Evolutionary conservation across 2,797 vertebrate species (phyloP).

Genomic region (Thunnus albacares): DNA sequence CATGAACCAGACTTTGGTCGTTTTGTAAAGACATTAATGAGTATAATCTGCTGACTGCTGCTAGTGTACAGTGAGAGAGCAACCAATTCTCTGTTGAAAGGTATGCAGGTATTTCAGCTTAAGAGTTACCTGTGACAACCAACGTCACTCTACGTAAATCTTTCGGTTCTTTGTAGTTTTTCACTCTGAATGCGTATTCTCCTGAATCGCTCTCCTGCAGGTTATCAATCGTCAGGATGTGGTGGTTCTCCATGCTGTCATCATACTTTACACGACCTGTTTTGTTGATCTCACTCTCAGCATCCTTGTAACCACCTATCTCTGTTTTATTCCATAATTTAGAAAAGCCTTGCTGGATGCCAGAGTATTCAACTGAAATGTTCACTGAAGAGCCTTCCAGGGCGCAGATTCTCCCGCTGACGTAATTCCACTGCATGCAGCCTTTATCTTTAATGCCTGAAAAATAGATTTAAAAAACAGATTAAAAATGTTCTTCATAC

Average conservation of each 20-base stretch:
- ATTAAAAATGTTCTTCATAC: too few species aligned
- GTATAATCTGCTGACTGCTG: too few species aligned
- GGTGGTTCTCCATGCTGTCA: background rate
- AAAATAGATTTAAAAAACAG: background rate
- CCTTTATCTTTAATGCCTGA: fast-evolving
- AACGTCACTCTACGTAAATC: conserved; percentile 34
- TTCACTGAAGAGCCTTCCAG: conserved; percentile 46
- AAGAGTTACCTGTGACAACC: conserved; percentile 53
- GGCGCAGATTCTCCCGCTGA: conserved; percentile 40
- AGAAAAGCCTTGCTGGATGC: too few species aligned
- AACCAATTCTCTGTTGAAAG: background rate
- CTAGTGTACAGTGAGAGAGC: background rate
- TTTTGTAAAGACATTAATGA: too few species aligned
- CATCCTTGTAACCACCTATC: background rate
- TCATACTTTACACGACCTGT: background rate
- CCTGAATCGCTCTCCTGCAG: conserved; percentile 49
- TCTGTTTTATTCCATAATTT: conserved; percentile 29
- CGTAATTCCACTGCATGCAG: conserved; percentile 7
- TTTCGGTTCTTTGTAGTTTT: fast-evolving
- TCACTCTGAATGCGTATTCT: conserved; percentile 20
- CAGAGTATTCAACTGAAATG: conserved; percentile 11
- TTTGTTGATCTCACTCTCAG: background rate
- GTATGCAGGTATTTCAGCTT: background rate
- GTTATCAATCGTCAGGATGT: conserved; percentile 30
- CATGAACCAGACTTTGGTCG: too few species aligned